These are phyloP conservation scores for Lanius collurio DNA, from an alignment of 2,113 vertebrate species.

Conservation along the genomic window DNA sequence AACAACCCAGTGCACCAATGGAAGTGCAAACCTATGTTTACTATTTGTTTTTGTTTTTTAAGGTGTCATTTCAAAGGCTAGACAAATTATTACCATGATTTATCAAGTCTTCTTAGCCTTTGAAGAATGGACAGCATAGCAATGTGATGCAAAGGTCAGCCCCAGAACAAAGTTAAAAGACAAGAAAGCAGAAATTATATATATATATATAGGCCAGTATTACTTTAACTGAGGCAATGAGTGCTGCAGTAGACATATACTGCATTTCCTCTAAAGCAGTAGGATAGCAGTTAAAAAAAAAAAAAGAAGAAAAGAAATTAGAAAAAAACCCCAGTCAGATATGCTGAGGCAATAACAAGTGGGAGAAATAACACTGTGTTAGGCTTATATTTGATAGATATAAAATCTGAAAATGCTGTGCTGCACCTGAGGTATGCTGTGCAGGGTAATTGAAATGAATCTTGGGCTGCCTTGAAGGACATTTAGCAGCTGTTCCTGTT, in stretches of 20 bases:
- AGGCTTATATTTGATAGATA: conserved; percentile 52
- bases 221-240: not conserved
- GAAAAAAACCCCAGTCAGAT: conserved; percentile 17
- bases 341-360: conserved; percentile 44
- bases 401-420: conserved; percentile 61
- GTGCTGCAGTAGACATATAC: not conserved
- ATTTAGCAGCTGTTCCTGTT: conserved; percentile 75
- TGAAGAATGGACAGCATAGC: not conserved
- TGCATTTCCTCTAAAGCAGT: not conserved
- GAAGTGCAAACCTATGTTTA: not conserved
- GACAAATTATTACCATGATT: not conserved
- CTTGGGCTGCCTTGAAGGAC: conserved; percentile 52
- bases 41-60: not conserved
- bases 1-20: not conserved
- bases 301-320: conserved; percentile 34
- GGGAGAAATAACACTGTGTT: conserved; percentile 31
- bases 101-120: not conserved
- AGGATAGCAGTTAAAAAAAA: not conserved
- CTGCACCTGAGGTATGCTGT: conserved; percentile 60
- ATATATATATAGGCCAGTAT: not conserved
- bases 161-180: not conserved
- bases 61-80: not conserved
- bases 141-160: not conserved
- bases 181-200: not conserved
- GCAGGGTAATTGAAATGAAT: conserved; percentile 68